Base-by-base conservation (phyloP, 37 sponge, comb jelly and placozoan genomes). In the Geodia barretti region DNA sequence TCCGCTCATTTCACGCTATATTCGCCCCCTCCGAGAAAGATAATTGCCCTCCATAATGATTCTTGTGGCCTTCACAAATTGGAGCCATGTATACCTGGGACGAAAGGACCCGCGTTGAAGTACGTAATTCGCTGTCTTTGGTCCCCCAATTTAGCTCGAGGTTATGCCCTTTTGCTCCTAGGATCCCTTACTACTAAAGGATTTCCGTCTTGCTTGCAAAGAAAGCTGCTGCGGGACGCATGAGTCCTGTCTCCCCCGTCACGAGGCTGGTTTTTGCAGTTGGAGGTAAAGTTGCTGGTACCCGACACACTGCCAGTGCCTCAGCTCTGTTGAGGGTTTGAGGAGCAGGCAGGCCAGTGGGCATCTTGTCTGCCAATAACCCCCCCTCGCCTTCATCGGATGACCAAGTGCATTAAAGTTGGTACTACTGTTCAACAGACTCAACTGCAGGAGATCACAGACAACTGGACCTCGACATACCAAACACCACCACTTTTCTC, bases 371-470 rank as follows among this genome's bases (percentile, higher is more conserved):
- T 76, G 70, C 77, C 84, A 25, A n/a, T n/a, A n/a, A n/a, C 84
- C 76, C 61, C 84, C 84, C 32, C 67, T 84, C 21, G 77, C 84
- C 30, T 75, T 68, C 69, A 84, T 41, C 11, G 84, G 84, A 1
- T 76, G 75, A 77, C 68, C 76, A 1, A 76, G 23, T 58, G 47
- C 77, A 39, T 69, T n/a, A 38, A 84, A 76, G 40, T 68, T 69
- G 32, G 77, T 76, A 17, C 41, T 23, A 60, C 76, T 76, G 68
- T 84, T 76, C 30, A 43, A 76, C 40, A 68, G n/a, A n/a, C n/a
- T n/a, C n/a, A n/a, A n/a, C n/a, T n/a, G n/a, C 76, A 29, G 84
- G 84, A 17, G 84, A 77, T 4, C 76, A 76, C 70, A 84, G 69
- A 4, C 77, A 84, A 61, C 75, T 77, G 4, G 84, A 84, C 5